phyloP scores from a whole-genome alignment of 2,113 vertebrate genomes.

The Phasianus colchicus region DNA sequence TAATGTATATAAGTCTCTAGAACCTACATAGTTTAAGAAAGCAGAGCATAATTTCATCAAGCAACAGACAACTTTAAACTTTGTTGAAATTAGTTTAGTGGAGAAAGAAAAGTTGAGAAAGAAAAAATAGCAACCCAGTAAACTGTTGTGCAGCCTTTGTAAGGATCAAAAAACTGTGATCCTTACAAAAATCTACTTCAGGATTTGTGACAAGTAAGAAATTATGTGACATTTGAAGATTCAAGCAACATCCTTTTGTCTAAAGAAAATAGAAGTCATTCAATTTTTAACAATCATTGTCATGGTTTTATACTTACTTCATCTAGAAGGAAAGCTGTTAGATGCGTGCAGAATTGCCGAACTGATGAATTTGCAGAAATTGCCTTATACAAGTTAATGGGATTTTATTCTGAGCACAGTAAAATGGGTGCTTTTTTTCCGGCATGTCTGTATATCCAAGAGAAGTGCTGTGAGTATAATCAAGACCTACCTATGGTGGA shows the following conservation, averaged over 20 bases:
- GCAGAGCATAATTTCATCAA: neutral
- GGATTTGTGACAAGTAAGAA: neutral
- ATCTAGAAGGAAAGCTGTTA: neutral
- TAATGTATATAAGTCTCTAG: neutral
- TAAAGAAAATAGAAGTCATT: neutral
- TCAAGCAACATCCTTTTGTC: neutral
- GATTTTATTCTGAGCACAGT: neutral
- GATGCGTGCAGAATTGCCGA: neutral
- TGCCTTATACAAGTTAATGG: neutral
- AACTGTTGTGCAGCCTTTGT: neutral
- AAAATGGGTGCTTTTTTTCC: neutral
- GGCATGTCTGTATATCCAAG: neutral
- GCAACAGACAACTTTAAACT: neutral
- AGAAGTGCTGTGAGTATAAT: neutral
- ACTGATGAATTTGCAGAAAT: constrained; percentile 4
- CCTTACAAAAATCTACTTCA: neutral
- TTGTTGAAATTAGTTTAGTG: neutral
- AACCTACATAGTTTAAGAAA: neutral
- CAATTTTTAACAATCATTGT: neutral
- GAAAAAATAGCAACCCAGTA: neutral
- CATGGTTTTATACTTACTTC: neutral
- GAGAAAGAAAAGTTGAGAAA: neutral
- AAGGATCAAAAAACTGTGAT: no score
- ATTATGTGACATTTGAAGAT: neutral
- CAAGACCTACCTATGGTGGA: neutral